A percentile compares a stretch with the other conserved stretches of the same genome.
These are phyloP conservation scores for Drosophila kuntzei DNA, from an alignment of 2,888 invertebrate genomes.

Conservation along the genomic window DNA sequence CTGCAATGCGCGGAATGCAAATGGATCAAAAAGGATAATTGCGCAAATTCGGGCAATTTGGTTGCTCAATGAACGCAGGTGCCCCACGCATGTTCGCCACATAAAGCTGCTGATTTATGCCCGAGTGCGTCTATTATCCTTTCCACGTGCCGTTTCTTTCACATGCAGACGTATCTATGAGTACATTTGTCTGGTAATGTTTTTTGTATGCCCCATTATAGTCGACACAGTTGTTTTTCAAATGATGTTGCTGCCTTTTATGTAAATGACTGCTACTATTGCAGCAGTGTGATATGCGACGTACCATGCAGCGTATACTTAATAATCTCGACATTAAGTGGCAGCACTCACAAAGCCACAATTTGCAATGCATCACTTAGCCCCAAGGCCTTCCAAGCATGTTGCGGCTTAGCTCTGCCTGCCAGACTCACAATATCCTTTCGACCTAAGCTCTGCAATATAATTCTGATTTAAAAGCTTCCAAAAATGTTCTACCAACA, in stretches of 20 bases:
- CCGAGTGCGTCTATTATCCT: constrained; percentile 52
- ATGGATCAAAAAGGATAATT: constrained; percentile 41
- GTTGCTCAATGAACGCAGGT: constrained; percentile 60
- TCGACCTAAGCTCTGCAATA: constrained; percentile 3
- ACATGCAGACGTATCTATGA: constrained; percentile 3
- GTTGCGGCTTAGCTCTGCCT: constrained; percentile 3
- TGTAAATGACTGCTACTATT: constrained; percentile 61
- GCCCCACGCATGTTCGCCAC: constrained; percentile 5
- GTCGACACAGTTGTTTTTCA: constrained; percentile 41
- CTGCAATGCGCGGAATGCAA: constrained; percentile 21
- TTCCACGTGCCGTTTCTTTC: constrained; percentile 21
- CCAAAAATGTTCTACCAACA: constrained; percentile 4
- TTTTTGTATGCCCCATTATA: constrained; percentile 37
- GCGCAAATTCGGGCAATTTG: constrained; percentile 55
- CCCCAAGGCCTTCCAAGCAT: constrained; percentile 24
- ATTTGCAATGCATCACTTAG: constrained; percentile 48
- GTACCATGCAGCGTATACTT: constrained; percentile 64
- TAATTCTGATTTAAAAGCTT: constrained; percentile 3
- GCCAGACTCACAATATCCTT: background rate
- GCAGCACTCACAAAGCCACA: constrained; percentile 33
- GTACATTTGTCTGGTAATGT: constrained; percentile 38
- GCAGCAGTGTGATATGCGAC: constrained; percentile 55
- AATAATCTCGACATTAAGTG: constrained; percentile 73
- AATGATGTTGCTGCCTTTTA: constrained; percentile 57
- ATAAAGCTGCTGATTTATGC: constrained; percentile 66